Evolutionary conservation across 1,140 invertebrate species (phyloP).

Genomic region (Oreohelix idahoensis): DNA sequence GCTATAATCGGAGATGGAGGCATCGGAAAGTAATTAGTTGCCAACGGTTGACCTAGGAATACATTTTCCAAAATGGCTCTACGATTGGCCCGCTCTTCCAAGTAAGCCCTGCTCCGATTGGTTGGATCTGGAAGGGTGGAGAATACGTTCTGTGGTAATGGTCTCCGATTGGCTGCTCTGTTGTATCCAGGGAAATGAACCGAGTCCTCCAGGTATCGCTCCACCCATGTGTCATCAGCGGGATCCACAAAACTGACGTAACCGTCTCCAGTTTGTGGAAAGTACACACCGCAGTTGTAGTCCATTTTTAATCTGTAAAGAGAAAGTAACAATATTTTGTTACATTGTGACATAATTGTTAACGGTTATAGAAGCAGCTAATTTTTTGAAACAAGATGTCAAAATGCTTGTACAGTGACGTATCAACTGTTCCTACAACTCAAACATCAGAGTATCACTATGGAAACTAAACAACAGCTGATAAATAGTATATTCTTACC

Average conservation of each 20-base stretch:
- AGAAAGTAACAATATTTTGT: not conserved
- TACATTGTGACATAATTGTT: too few species aligned
- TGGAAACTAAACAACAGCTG: too few species aligned
- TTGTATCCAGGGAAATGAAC: slow-evolving; percentile 12
- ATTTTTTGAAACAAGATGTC: too few species aligned
- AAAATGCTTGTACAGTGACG: too few species aligned
- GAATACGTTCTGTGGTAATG: slow-evolving; percentile 22
- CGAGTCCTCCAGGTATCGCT: slow-evolving; percentile 10
- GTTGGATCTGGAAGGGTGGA: slow-evolving; percentile 31
- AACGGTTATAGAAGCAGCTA: too few species aligned
- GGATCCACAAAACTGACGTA: slow-evolving; percentile 38
- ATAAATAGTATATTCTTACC: too few species aligned
- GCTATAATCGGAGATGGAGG: not conserved
- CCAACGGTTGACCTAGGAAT: slow-evolving; percentile 21
- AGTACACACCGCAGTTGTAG: slow-evolving; percentile 34
- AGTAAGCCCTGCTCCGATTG: slow-evolving; percentile 11
- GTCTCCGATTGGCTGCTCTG: slow-evolving; percentile 31
- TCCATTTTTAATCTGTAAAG: slow-evolving; percentile 15
- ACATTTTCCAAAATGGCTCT: slow-evolving; percentile 29
- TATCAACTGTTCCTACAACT: too few species aligned
- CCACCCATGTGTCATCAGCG: slow-evolving; percentile 31
- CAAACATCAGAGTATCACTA: too few species aligned
- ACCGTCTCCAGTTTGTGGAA: slow-evolving; percentile 25
- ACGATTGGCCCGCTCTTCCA: not conserved
- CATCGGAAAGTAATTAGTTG: slow-evolving; percentile 3